Base-by-base conservation (phyloP, 2,888 invertebrate genomes). In the Sipha maydis region DNA sequence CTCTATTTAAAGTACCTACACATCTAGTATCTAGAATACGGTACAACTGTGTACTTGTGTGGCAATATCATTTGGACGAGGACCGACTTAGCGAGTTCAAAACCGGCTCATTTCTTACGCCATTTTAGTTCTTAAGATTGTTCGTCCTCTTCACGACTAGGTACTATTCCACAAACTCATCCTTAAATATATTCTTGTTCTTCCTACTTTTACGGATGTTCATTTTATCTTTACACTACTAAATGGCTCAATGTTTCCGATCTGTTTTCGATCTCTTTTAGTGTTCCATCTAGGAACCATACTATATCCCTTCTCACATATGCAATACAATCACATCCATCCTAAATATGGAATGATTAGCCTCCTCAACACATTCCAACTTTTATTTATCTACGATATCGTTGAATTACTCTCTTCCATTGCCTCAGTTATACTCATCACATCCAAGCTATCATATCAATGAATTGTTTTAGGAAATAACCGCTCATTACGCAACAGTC, bases 381-480 rank as follows among this genome's bases (percentile, higher is more conserved):
- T 21, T 21, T 3, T 41, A 41, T 76, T 31, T 14, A 31, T 34
- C 34, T 71, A 34, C 25, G 1, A 31, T n/a, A 31, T 17, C 7
- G 19, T 31, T 3, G 3, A 14, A 14, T 31, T 31, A 31, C 5
- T 19, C 17, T 17, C 3, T 34, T 14, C 19, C 19, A 17, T 34
- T 34, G 3, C 19, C 3, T 31, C 19, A 71, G 1, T 19, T 34
- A 19, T 14, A 19, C 31, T 19, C 17, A 34, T 14, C 48, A 48
- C 14, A 31, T 71, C 4, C 11, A 34, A 17, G 0, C 0, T 31
- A 17, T 5, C 31, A 31, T 3, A 0, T 11, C 28, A 69, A 28
- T 28, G 28, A 14, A 69, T 28, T 67, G n/a, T 28, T 82, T 71
- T 25, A 85, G 85, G 77, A 0, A 85, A 69, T 9, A 85, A 77